Evolutionary conservation across 2,888 invertebrate species (phyloP), one percentile per base, ranked within the genome.

Genomic region (Melanargia galathea): DNA sequence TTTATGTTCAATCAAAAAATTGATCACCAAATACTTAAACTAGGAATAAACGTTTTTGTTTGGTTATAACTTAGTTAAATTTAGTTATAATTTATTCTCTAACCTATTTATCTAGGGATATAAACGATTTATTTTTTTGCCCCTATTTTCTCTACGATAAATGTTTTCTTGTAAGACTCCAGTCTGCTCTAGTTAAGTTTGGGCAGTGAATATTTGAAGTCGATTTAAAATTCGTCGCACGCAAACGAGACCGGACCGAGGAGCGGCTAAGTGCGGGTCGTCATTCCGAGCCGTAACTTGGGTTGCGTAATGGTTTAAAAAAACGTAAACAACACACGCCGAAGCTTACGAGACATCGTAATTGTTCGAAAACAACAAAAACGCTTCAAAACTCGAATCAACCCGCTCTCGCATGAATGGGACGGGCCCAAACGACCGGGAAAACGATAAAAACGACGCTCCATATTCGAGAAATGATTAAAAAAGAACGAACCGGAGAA

Each of bases 381-480:
- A 52, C 33, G 18, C 52, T 33, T 52, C 20, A 35, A 52, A 83
- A 80, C 69, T 73, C 70, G 61, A 59, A 59, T 67, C 70, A 70
- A 69, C 72, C 70, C 73, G 63, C 68, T 64, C 75, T 64, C 75
- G 73, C 80, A 82, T 87, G 85, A 87, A 88, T 87, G 87, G 81
- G 78, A 77, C 76, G 71, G n/a, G 66, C 55, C 76, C 75, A 76
- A 81, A 81, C 78, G 73, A 76, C 79, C 82, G 87, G 90, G 87
- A 89, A 88, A 90, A 90, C 85, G 84, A 86, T 87, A 90, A 88
- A 87, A 88, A 88, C 82, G 82, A 83, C 84, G 87, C 78, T 83
- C 90, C 89, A 91, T 90, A 91, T 90, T 91, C 90, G 90, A 86
- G 89, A 90, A 89, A 90, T 89, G 88, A 90, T 90, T 87, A 87